Conservation (phyloP, 2,888 invertebrate genomes). For the Ferdinandea cuprea region DNA sequence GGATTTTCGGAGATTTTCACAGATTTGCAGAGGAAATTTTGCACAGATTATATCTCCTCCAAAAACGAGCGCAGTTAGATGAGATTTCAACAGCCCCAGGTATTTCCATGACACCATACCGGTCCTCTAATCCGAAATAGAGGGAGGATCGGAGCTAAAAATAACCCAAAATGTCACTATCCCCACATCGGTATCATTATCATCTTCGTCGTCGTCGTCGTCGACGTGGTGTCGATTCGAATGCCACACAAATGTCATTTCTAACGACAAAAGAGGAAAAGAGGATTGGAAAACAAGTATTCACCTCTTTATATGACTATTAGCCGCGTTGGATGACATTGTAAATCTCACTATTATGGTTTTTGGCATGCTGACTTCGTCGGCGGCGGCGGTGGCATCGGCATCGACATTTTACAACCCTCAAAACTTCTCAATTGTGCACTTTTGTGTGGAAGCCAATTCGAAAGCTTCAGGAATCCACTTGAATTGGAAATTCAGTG, state of each 20-base stretch:
- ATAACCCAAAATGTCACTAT: conserved; percentile 24
- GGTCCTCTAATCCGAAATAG: background rate
- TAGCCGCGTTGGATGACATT: conserved; percentile 55
- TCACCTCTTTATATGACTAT: conserved; percentile 54
- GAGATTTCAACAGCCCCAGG: conserved; percentile 65
- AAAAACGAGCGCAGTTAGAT: conserved; percentile 53
- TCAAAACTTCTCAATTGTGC: conserved; percentile 12
- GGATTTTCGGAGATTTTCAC: conserved; percentile 47
- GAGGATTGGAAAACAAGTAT: conserved; percentile 35
- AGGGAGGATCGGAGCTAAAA: background rate
- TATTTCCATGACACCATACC: conserved; percentile 15
- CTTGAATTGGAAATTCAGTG: conserved; percentile 39
- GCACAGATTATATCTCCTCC: conserved; percentile 35
- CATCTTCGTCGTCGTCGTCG: too few species aligned
- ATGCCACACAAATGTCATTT: conserved; percentile 38
- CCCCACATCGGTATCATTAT: background rate
- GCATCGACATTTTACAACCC: conserved; percentile 34
- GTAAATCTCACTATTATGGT: conserved; percentile 60
- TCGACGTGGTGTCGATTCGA: conserved; percentile 49
- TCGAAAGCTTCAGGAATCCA: conserved; percentile 9
- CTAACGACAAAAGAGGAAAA: conserved; percentile 16
- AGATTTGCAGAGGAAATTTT: conserved; percentile 20
- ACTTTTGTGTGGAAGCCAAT: conserved; percentile 40
- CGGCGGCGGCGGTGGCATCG: conserved; percentile 18
- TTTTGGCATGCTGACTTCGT: conserved; percentile 59